Evolutionary conservation across 1,140 invertebrate species (phyloP).

Genomic region (Thrips palmi): DNA sequence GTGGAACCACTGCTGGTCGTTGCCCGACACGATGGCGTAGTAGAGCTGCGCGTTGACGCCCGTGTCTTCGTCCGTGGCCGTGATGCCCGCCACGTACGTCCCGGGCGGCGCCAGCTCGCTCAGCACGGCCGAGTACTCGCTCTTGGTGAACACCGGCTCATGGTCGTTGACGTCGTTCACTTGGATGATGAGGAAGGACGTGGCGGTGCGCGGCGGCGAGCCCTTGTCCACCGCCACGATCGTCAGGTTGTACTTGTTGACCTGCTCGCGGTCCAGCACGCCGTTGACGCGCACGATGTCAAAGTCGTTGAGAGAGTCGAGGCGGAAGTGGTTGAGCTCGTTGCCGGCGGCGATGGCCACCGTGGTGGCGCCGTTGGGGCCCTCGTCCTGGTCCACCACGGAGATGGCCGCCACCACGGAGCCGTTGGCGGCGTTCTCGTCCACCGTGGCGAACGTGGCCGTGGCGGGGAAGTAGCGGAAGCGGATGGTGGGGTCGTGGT

Average conservation of each 20-base stretch:
- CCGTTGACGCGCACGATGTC: conserved; percentile 84
- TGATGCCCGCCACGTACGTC: conserved; percentile 72
- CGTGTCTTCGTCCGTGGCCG: conserved; percentile 76
- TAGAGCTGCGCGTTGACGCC: conserved; percentile 76
- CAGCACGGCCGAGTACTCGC: conserved; percentile 71
- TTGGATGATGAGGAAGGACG: conserved; percentile 70
- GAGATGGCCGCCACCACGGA: conserved; percentile 85
- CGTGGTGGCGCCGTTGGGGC: conserved; percentile 69
- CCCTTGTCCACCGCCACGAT: conserved; percentile 82
- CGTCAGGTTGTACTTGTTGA: conserved; percentile 79
- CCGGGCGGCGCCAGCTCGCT: conserved; percentile 73
- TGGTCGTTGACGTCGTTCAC: conserved; percentile 93
- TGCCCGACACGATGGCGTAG: conserved; percentile 73
- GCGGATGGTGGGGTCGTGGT: conserved; percentile 82
- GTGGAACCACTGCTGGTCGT: conserved; percentile 69
- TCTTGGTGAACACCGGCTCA: conserved; percentile 85
- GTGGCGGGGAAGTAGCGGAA: conserved; percentile 76
- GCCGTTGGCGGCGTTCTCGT: conserved; percentile 79
- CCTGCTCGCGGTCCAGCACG: conserved; percentile 78
- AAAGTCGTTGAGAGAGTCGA: conserved; percentile 66
- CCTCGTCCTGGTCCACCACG: conserved; percentile 78
- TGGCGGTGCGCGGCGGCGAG: conserved; percentile 60
- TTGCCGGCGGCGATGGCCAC: conserved; percentile 75
- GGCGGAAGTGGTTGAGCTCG: conserved; percentile 71
- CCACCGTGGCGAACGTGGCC: conserved; percentile 70